A percentile compares a stretch with the other conserved stretches of the same genome.
Evolutionary conservation across 2,797 vertebrate genomes (phyloP).

Genomic region (Psittacula echo): DNA sequence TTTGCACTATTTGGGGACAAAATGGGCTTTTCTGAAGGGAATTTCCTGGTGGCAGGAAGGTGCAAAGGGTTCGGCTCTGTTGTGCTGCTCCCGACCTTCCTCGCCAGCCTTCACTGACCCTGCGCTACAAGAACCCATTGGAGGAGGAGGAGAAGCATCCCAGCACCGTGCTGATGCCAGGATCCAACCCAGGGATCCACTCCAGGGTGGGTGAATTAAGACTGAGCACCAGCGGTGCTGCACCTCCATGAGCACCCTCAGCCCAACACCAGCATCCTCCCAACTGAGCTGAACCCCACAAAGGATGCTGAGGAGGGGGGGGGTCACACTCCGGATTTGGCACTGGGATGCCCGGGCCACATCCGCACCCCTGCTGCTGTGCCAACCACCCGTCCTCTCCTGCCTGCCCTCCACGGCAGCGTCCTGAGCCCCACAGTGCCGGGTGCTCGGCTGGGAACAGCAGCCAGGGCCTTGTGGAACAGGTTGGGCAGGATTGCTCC

Average conservation of each 20-base stretch:
- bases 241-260: neutral
- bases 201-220: neutral
- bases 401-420: neutral
- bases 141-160: neutral
- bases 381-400: neutral
- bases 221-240: neutral
- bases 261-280: neutral
- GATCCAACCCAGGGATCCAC: neutral
- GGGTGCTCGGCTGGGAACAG: neutral
- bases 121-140: neutral
- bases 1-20: neutral
- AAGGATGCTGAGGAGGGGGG: neutral
- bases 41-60: neutral
- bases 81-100: neutral
- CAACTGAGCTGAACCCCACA: neutral
- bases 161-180: fast-evolving
- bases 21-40: neutral
- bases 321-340: neutral
- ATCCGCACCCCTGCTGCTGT: neutral
- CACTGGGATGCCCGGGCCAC: neutral
- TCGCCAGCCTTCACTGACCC: fast-evolving
- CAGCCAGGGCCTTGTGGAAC: slow-evolving; percentile 9
- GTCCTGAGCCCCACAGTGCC: fast-evolving
- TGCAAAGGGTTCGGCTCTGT: fast-evolving
- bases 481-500: slow-evolving; percentile 1